Conservation (phyloP, 2,888 invertebrate genomes). For the Chesias legatella region DNA sequence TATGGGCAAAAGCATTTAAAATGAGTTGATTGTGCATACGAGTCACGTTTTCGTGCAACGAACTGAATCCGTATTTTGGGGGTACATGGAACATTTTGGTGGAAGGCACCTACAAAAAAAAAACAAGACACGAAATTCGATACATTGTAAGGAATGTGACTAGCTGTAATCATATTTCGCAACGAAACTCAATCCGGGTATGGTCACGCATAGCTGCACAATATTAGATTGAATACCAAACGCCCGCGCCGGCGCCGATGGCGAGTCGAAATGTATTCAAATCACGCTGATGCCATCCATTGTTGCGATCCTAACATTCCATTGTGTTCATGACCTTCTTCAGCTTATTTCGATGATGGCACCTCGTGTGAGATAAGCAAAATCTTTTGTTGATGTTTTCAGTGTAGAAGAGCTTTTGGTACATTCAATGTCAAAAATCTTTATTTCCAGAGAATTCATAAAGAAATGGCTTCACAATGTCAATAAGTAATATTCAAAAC, state of each 20-base stretch:
- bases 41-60: no score
- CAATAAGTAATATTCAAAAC: no score
- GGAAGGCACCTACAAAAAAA: no score
- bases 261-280: slow-evolving; percentile 52
- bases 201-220: slow-evolving; percentile 25
- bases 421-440: no score
- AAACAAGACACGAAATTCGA: no score
- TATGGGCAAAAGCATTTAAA: no score
- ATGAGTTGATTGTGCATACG: no score
- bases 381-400: slow-evolving; percentile 27
- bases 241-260: slow-evolving; percentile 41
- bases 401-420: neutral
- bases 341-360: slow-evolving; percentile 30
- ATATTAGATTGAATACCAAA: slow-evolving; percentile 33
- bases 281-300: slow-evolving; percentile 52
- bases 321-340: slow-evolving; percentile 64
- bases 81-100: no score
- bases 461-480: no score
- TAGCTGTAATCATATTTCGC: slow-evolving; percentile 15
- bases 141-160: neutral
- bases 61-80: no score
- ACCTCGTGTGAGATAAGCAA: slow-evolving; percentile 35
- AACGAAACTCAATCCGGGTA: slow-evolving; percentile 9
- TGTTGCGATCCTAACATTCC: slow-evolving; percentile 61
- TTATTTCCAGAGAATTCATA: no score